Base-by-base conservation (phyloP, 2,113 vertebrate species). In the Saguinus midas region DNA sequence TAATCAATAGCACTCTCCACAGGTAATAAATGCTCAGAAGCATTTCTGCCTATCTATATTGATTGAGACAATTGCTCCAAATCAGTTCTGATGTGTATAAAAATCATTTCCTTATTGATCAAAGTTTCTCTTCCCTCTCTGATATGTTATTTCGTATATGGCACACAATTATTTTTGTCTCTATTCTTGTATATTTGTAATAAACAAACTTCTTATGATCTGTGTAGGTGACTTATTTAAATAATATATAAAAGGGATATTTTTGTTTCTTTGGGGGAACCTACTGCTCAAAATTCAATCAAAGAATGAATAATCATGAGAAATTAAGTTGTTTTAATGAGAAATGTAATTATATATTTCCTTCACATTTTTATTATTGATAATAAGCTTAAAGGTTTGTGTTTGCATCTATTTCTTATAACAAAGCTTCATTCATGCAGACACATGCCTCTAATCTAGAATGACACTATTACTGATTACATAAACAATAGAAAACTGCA, bases 1-100 rank as follows among this genome's bases (percentile, higher is more conserved):
- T 98, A 97, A 99, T 99, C 99, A 98, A 99, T 99, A 98, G 94
- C 93, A 95, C 96, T 96, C 98, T 99, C 98, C 97, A 98, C 98
- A 98, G 98, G 98, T 99, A 99, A 98, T 99, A 99, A 99, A 99
- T 99, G 98, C 98, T 98, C 98, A 99, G 98, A 98, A 98, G 97
- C 98, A 98, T 98, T 98, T 99, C 98, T 99, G 98, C 98, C 98
- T 98, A 98, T 99, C 98, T 98, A 96, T 98, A 99, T 98, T 98
- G 99, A 99, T 99, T 61, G 40, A 95, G 95, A 98, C 97, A 99
- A 99, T 98, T 98, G 98, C 98, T 98, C 98, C 98, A 98, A 98
- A 99, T 99, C 98, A 98, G 96, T 99, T 98, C 98, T 99, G 98
- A 99, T 99, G 98, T 98, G 97, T 99, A 99, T 98, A 98, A 99